Evolutionary conservation across 2,797 vertebrate genomes (phyloP), one percentile per base, ranked within the genome.

Genomic region (Xiphophorus birchmanni): DNA sequence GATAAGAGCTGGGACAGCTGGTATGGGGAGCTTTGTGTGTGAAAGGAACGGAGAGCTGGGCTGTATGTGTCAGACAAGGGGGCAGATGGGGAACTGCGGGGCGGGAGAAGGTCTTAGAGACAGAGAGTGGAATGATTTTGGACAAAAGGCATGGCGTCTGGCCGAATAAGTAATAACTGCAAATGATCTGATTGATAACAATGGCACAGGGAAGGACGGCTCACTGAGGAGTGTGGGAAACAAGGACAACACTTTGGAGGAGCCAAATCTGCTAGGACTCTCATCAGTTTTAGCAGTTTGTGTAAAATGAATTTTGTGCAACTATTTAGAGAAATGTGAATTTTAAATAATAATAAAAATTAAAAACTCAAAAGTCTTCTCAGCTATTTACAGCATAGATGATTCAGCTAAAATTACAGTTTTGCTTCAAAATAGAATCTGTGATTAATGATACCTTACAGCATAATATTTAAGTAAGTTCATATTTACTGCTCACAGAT

Each of bases 161-260:
- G 84, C 87, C 95, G 94, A 95, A 95, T 95, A 90, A 92, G 83
- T 91, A 91, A 94, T 93, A 93, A 91, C 82, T 80, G 89, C 85
- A 89, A 89, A 93, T 91, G 94, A 91, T 95, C 93, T 87, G 87
- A 93, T 82, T 84, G 92, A 92, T 92, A 94, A 95, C 93, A 96
- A 95, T 95, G 88, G 92, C 91, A 93, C 94, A 95, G 92, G 93
- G 89, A 88, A 73, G 82, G 93, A 90, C 78, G 85, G 86, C 89
- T 91, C 86, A 42, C 73, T 74, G 82, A 87, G 81, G 86, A 84
- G 35, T 78, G 89, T 94, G 93, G 89, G 91, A 95, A 94, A 89
- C 86, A 79, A 85, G 82, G 86, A 77, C 87, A 83, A 73, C 87
- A 89, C 82, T 75, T 78, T 74, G 78, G 44, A 75, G 86, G 75